These are phyloP conservation scores for Tetragnatha versicolor DNA, from an alignment of 1,140 invertebrate species.

Conservation along the genomic window DNA sequence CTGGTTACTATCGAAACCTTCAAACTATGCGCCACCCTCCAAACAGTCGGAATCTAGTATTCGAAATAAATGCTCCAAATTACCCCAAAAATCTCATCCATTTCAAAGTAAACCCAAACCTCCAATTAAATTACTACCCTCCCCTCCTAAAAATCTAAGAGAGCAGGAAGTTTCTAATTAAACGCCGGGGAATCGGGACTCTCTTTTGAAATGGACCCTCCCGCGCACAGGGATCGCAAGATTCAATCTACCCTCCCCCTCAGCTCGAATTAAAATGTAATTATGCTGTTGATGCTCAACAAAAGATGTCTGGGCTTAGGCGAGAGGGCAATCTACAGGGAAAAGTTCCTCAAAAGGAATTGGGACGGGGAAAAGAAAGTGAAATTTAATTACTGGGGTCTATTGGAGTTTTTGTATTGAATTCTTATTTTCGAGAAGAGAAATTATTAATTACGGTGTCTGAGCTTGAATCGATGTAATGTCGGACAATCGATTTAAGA, in stretches of 20 bases:
- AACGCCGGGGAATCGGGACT: neutral
- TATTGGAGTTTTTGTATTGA: no score
- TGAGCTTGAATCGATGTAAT: no score
- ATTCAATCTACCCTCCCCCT: neutral
- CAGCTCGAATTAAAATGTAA: conserved; percentile 19
- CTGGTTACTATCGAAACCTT: no score
- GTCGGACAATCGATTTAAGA: no score
- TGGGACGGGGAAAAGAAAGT: no score
- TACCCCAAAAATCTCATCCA: neutral
- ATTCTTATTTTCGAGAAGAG: no score
- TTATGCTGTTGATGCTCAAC: conserved; percentile 5
- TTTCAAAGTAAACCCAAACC: neutral
- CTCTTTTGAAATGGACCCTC: neutral
- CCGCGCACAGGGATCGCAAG: neutral
- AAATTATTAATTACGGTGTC: no score
- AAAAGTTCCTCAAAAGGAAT: no score
- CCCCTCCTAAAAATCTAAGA: neutral
- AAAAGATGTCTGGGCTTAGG: neutral
- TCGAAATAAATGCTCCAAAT: neutral
- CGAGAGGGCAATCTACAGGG: neutral
- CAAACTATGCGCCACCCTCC: no score
- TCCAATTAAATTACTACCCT: conserved; percentile 20
- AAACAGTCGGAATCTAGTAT: no score
- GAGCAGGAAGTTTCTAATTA: conserved; percentile 18
- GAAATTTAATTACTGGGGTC: no score